Conservation (phyloP, 2,113 vertebrate species). For the Oreochromis tanganicae region DNA sequence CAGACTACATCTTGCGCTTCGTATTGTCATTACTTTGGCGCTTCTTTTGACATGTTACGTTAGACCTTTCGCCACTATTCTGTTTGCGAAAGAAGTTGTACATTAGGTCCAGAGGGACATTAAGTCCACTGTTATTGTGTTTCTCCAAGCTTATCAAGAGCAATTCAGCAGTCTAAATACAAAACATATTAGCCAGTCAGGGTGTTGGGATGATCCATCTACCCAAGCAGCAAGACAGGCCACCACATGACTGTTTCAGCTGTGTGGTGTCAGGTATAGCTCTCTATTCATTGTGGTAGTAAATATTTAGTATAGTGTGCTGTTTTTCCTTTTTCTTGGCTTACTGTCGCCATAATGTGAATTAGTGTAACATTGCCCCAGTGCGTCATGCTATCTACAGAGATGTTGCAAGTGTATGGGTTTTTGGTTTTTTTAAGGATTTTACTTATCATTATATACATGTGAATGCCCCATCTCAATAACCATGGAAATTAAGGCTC, state of each 20-base stretch:
- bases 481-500: background rate
- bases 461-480: background rate
- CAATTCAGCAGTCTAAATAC: background rate
- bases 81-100: background rate
- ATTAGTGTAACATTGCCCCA: background rate
- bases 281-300: background rate
- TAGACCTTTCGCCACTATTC: background rate
- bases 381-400: background rate
- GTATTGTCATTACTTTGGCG: background rate
- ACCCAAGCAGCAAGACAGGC: background rate
- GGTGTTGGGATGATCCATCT: background rate
- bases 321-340: background rate
- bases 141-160: background rate
- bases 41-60: background rate
- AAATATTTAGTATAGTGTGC: background rate
- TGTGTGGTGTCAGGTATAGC: background rate
- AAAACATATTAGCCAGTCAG: background rate
- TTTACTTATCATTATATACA: background rate
- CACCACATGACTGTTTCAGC: background rate
- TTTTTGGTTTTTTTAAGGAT: background rate
- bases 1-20: background rate
- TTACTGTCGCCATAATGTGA: background rate
- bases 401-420: background rate
- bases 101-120: background rate
- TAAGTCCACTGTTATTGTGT: background rate